A percentile compares a stretch with the other conserved stretches of the same genome.
phyloP scores from a whole-genome alignment of 2,113 vertebrate species.

The Hippocampus barbouri region DNA sequence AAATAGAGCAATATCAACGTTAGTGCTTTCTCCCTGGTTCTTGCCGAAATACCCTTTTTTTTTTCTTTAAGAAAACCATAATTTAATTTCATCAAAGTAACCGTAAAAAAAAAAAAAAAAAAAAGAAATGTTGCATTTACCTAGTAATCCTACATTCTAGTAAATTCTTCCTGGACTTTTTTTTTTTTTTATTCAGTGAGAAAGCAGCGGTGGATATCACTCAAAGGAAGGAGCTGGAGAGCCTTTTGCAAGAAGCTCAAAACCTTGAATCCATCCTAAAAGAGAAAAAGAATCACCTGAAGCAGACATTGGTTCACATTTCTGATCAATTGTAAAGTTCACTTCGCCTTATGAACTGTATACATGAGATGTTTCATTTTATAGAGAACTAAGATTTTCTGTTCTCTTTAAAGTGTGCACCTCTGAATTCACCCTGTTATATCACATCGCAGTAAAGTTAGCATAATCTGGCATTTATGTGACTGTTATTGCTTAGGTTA shows the following conservation, averaged over 20 bases:
- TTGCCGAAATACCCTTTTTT: not conserved
- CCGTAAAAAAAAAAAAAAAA: too few species aligned
- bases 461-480: not conserved
- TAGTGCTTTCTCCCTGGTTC: not conserved
- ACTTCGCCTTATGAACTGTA: not conserved
- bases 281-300: slow-evolving; percentile 67
- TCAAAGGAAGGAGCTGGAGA: slow-evolving; percentile 64
- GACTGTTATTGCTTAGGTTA: not conserved
- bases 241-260: slow-evolving; percentile 58
- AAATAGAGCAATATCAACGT: not conserved
- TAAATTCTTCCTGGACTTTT: slow-evolving; percentile 16
- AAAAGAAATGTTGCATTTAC: not conserved
- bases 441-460: not conserved
- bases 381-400: not conserved
- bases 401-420: not conserved
- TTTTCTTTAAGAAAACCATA: too few species aligned
- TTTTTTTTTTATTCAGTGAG: slow-evolving; percentile 40
- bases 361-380: not conserved
- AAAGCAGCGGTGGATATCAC: slow-evolving; percentile 52
- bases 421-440: slow-evolving; percentile 1
- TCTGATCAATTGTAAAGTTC: slow-evolving; percentile 67
- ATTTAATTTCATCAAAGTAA: too few species aligned
- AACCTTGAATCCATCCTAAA: slow-evolving; percentile 59
- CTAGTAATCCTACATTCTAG: not conserved
- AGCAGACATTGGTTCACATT: slow-evolving; percentile 54